These are phyloP conservation scores for Lagria hirta DNA, from an alignment of 2,888 invertebrate species.

Conservation along the genomic window DNA sequence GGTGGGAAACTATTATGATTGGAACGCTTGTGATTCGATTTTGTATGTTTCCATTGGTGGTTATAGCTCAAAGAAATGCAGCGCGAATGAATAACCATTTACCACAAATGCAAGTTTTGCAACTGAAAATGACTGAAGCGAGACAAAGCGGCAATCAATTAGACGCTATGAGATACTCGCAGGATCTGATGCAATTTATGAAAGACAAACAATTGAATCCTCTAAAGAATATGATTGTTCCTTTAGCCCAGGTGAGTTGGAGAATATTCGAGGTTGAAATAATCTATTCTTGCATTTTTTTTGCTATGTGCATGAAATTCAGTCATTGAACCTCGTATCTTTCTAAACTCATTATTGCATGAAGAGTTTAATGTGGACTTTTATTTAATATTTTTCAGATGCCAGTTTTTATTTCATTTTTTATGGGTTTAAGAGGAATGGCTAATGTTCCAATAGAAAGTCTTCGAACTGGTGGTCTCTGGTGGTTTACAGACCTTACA, in stretches of 20 bases:
- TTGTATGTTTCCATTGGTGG: constrained; percentile 81
- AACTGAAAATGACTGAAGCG: constrained; percentile 84
- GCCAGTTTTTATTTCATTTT: constrained; percentile 91
- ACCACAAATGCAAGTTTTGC: constrained; percentile 82
- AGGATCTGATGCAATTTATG: constrained; percentile 82
- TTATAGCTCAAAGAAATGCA: constrained; percentile 77
- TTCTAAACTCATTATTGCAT: too few species aligned
- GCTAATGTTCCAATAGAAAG: constrained; percentile 89
- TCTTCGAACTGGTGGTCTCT: constrained; percentile 82
- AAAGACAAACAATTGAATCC: constrained; percentile 80
- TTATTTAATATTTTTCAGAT: constrained; percentile 56
- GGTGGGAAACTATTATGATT: constrained; percentile 87
- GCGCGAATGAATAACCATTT: constrained; percentile 81
- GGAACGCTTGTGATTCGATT: constrained; percentile 79
- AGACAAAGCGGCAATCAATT: constrained; percentile 75
- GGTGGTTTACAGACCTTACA: constrained; percentile 93
- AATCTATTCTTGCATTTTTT: background rate
- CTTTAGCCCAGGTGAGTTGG: constrained; percentile 69
- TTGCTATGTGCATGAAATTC: too few species aligned
- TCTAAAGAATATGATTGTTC: constrained; percentile 74
- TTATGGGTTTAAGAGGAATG: constrained; percentile 85
- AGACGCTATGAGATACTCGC: constrained; percentile 72
- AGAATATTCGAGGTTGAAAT: background rate
- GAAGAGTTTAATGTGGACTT: too few species aligned
- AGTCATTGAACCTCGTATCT: too few species aligned